Conservation (phyloP, 2,888 invertebrate genomes). For the Limenitis camilla region DNA sequence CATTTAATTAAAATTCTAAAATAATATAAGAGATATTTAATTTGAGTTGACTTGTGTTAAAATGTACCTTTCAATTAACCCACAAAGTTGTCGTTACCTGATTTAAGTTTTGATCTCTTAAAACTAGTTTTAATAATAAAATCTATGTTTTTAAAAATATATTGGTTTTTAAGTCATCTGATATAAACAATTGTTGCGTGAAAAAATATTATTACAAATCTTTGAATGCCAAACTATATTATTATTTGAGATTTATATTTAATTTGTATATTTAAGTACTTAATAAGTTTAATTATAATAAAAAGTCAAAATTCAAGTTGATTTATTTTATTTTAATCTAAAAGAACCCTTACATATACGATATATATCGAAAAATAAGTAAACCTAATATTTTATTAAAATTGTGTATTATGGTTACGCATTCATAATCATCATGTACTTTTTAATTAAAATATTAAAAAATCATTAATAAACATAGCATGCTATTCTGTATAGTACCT, state of each 20-base stretch:
- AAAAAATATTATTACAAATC: conserved; percentile 13
- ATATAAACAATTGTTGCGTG: conserved; percentile 35
- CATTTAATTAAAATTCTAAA: conserved; percentile 34
- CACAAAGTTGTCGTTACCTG: conserved; percentile 57
- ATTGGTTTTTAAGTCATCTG: conserved; percentile 20
- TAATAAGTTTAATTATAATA: conserved; percentile 35
- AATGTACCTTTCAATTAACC: conserved; percentile 20
- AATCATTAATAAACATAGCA: too few relatives aligned
- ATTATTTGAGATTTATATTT: conserved; percentile 61
- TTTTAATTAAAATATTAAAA: too few relatives aligned
- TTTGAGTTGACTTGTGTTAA: conserved; percentile 27
- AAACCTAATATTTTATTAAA: too few relatives aligned
- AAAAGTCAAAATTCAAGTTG: conserved; percentile 23
- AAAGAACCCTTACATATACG: neutral
- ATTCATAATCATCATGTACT: too few relatives aligned
- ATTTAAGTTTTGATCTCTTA: conserved; percentile 70
- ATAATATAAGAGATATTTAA: conserved; percentile 29
- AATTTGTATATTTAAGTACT: conserved; percentile 33
- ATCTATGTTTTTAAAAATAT: conserved; percentile 30
- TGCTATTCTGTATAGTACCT: too few relatives aligned
- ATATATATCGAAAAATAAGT: neutral
- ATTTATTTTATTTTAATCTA: conserved; percentile 3
- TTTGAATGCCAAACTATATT: conserved; percentile 62
- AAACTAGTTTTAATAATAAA: conserved; percentile 54
- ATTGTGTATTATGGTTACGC: too few relatives aligned